Evolutionary conservation across 2,888 invertebrate genomes (phyloP).

Genomic region (Cerastis leucographa): DNA sequence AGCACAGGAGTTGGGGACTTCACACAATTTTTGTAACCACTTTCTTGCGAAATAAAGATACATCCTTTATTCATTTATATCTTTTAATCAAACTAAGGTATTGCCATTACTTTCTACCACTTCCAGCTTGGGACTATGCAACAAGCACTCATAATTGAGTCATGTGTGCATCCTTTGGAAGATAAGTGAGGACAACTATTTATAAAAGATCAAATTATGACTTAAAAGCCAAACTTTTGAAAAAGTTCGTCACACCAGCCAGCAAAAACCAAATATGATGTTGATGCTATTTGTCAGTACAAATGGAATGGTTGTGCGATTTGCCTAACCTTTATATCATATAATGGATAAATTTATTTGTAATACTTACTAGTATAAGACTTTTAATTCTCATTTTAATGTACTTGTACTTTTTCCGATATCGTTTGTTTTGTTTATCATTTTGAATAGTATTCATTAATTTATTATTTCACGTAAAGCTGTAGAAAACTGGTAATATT

Average conservation of each 20-base stretch:
- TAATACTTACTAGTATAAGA: constrained; percentile 91
- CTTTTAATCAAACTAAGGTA: background rate
- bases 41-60: too few species aligned
- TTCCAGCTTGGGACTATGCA: background rate
- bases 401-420: constrained; percentile 91
- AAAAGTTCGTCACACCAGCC: background rate
- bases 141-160: background rate
- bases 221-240: background rate
- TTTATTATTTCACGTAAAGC: constrained; percentile 37
- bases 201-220: background rate
- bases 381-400: constrained; percentile 92
- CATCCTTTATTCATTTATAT: too few species aligned
- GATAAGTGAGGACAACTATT: background rate
- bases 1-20: too few species aligned
- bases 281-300: background rate
- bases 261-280: background rate
- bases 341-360: background rate
- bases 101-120: background rate
- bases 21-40: too few species aligned
- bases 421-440: constrained; percentile 85
- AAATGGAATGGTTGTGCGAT: background rate
- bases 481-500: background rate
- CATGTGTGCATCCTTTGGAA: background rate
- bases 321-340: too few species aligned
- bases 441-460: constrained; percentile 72